Base-by-base conservation (phyloP, 37 sponge, comb jelly and placozoan genomes). In the Spongia lamella region DNA sequence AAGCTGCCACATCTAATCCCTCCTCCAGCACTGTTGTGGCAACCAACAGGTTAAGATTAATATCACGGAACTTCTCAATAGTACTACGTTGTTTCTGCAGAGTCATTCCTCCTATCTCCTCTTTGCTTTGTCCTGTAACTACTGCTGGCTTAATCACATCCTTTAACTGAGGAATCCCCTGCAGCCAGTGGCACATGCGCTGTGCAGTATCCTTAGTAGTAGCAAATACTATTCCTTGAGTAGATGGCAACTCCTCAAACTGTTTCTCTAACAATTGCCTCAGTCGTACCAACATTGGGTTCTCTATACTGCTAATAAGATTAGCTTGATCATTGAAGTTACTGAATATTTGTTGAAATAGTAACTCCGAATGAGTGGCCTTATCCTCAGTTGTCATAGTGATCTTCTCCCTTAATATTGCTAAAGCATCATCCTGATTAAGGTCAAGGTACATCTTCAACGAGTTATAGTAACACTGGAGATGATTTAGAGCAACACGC, bases 21-120 rank as follows among this genome's bases (percentile, higher is more conserved):
- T 96, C 97, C 78, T 96, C 97, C 0, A 88, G 63, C 30, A 92
- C 94, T 58, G 89, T 86, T 14, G 97, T 93, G 16, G 92, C 79
- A n/a, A 90, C 79, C n/a, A 96, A 60, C 17, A 97, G 67, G 65
- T 97, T 97, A 43, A 51, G 64, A 24, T 82, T 74, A 11, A 84
- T 86, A 9, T 75, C 53, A 14, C 93, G 81, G 63, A 97, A 97
- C 30, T 82, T 54, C 21, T 85, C 66, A 53, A 97, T 63, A 3
- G 77, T 84, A 22, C 80, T 53, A 20, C 78, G 66, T 60, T 92
- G 91, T 36, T 87, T 80, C 20, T 55, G 58, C 53, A 72, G 55
- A 25, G 77, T 83, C 88, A 91, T 91, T 61, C 82, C 82, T 22
- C 20, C 22, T 1, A 65, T 64, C 3, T 68, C 69, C 0, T 81